Evolutionary conservation across 2,113 vertebrate genomes (phyloP).

Genomic region (Rostratula benghalensis): DNA sequence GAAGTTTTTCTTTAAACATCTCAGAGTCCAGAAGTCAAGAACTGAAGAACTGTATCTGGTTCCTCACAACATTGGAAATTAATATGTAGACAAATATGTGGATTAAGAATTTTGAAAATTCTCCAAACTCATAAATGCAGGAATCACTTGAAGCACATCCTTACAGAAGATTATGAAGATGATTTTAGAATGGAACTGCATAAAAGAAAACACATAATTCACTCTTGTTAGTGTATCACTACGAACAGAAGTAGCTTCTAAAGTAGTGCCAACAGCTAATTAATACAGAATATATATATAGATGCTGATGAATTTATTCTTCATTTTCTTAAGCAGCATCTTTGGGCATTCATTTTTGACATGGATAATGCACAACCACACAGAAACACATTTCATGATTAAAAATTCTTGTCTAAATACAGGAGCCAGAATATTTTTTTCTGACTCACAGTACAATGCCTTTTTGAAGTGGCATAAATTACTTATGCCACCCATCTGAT

Average conservation of each 20-base stretch:
- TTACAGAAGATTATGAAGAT: neutral
- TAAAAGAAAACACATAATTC: neutral
- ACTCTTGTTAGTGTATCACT: neutral
- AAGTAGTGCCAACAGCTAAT: neutral
- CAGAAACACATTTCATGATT: neutral
- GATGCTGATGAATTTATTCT: neutral
- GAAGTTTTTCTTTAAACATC: neutral
- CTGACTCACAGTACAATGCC: neutral
- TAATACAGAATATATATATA: neutral
- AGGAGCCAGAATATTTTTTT: neutral
- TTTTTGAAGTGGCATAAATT: neutral
- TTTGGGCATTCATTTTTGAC: neutral
- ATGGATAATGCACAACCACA: neutral
- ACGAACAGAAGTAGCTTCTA: neutral
- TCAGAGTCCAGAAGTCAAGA: neutral
- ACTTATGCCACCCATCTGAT: neutral
- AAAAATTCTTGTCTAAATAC: neutral
- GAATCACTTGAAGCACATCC: neutral
- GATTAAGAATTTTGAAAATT: neutral
- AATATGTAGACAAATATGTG: neutral
- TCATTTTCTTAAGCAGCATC: neutral
- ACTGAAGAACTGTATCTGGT: neutral
- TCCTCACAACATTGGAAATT: neutral
- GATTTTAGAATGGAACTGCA: neutral
- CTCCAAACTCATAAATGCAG: neutral